Evolutionary conservation across 2,797 vertebrate species (phyloP), one percentile per base, ranked within the genome.

Genomic region (Varecia variegata): DNA sequence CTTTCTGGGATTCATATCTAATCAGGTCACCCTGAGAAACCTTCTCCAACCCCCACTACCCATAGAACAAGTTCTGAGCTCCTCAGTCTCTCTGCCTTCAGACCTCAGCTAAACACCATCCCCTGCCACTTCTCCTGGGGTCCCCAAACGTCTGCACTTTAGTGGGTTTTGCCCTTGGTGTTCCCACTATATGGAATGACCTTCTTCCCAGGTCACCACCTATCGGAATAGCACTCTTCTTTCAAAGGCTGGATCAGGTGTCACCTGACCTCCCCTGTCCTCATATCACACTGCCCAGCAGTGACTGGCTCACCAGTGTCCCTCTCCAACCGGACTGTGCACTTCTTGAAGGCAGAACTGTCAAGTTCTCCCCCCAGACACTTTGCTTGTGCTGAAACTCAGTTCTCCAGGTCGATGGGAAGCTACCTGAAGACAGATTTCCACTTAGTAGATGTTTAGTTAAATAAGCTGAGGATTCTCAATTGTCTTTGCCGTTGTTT

Each of bases 221-320:
- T 77, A 58, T 93, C 40, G 38, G 58, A 93, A 77, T 11, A 52
- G 58, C 0, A 5, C 91, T 97, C 93, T 54, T 95, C 93, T 97
- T 97, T 97, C 97, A 94, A 27, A 47, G 82, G 65, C 62, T 2
- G 1, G 93, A 93, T 97, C 76, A 10, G 65, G 65, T 97, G 74
- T 96, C 74, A 1, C 43, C 85, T 86, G 94, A 90, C 96, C 85
- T 80, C 82, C 56, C 43, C 83, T 96, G 90, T 95, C 79, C 94
- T 95, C 9, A 0, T 50, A 62, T 97, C 92, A 83, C 90, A 76
- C 96, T 35, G 88, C 65, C 67, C 84, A 13, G 3, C 47, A 17
- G 71, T 23, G 43, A 32, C 94, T 87, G 56, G 79, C 84, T 91
- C 12, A 47, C 56, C 13, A 4, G 47, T 38, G 47, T 77, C 83